Evolutionary conservation across 2,888 invertebrate species (phyloP), one percentile per base, ranked within the genome.

Genomic region (Rosalia funebris): DNA sequence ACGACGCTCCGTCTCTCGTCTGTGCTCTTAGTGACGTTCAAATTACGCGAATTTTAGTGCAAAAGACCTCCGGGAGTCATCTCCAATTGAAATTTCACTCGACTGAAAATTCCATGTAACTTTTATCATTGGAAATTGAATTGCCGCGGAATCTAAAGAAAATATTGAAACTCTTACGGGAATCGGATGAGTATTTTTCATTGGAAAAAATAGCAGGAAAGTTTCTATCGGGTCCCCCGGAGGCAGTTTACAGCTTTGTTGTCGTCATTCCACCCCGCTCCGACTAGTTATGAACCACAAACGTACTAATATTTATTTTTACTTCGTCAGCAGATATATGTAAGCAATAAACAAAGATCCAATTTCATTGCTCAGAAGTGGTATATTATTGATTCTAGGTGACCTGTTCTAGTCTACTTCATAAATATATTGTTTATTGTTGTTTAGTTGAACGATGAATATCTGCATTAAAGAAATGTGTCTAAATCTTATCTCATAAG

Each of bases 51-150:
- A 7, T 7, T 25, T 5, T 25, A 25, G 25, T 7, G 25, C 25
- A 7, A 25, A 25, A 25, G 25, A 25, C 25, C n/a, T n/a, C 10
- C 2, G 11, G 2, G n/a, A 36, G 11, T 2, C 36, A 39, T 52
- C 5, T 17, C 25, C 16, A 41, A 39, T 42, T 36, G 46, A 25
- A 61, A 52, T 36, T 52, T 42, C 36, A 46, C 53, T 46, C 48
- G 53, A 37, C 53, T 45, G 60, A 62, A 65, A 64, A 64, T 68
- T 71, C 68, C 72, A 69, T 70, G 68, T 69, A 71, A 69, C 62
- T 70, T 70, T 70, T 68, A 71, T 71, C 65, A 69, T 66, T 47
- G 64, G 63, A 69, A 71, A 72, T 71, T 71, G 70, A 68, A 69
- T 71, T 71, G 68, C 57, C 53, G 45, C 59, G 62, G 67, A 71